Conservation (phyloP, 2,113 vertebrate genomes). For the Microtus oregoni region DNA sequence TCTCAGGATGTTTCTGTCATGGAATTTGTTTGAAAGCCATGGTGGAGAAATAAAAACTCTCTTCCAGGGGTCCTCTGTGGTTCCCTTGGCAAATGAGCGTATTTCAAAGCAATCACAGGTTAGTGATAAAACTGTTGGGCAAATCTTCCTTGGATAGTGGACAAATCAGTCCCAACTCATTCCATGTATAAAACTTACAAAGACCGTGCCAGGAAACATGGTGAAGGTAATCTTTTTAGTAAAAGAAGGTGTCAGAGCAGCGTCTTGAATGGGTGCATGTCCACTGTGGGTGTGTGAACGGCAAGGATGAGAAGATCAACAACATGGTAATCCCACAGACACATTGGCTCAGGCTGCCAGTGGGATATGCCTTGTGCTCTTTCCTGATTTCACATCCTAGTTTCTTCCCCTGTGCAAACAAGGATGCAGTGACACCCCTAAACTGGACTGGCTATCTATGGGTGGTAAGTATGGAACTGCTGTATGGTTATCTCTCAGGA, state of each 20-base stretch:
- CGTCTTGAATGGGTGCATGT: neutral
- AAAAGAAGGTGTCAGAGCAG: neutral
- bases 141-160: neutral
- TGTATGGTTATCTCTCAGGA: neutral
- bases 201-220: neutral
- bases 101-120: conserved; percentile 53
- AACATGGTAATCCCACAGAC: neutral
- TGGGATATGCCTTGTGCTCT: neutral
- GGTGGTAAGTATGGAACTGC: neutral
- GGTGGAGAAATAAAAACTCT: conserved; percentile 6
- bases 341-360: neutral
- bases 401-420: neutral
- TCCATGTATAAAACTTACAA: conserved; percentile 22
- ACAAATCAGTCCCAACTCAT: neutral
- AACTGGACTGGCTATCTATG: neutral
- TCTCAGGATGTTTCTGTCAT: conserved; percentile 30
- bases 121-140: conserved; percentile 52
- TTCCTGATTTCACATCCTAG: neutral
- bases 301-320: neutral
- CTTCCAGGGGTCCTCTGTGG: conserved; percentile 16
- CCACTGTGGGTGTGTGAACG: fast-evolving
- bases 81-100: conserved; percentile 52
- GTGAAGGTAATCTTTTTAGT: neutral
- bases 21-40: conserved; percentile 28
- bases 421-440: neutral